phyloP scores from a whole-genome alignment of 2,113 vertebrate genomes.

The Oreochromis niloticus region DNA sequence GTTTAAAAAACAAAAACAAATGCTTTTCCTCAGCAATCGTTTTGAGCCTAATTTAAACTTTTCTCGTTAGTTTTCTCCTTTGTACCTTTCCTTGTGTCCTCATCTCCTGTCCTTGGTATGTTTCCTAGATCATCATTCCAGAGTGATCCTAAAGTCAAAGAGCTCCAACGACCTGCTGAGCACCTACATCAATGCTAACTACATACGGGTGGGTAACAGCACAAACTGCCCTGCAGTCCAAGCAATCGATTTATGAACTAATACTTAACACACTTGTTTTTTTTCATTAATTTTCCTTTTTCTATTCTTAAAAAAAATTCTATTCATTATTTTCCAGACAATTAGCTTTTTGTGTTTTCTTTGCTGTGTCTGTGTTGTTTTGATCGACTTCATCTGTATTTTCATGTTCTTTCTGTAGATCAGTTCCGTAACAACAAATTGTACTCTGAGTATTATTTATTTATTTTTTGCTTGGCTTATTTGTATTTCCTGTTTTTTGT shows the following conservation, averaged over 20 bases:
- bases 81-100: background rate
- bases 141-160: constrained; percentile 86
- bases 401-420: background rate
- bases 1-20: background rate
- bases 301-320: background rate
- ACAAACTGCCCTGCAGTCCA: background rate
- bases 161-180: constrained; percentile 81
- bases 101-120: background rate
- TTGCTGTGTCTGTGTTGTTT: background rate
- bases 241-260: background rate
- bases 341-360: background rate
- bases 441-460: background rate
- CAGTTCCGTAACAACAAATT: background rate
- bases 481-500: background rate
- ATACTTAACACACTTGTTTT: background rate
- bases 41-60: background rate
- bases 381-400: background rate
- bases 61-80: background rate
- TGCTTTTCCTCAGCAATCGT: background rate
- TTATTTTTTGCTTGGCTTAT: background rate
- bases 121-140: constrained; percentile 85
- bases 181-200: constrained; percentile 97
- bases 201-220: constrained; percentile 77
- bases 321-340: background rate
- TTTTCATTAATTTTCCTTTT: background rate